These are phyloP conservation scores for Micrastur ruficollis DNA, from an alignment of 2,797 vertebrate genomes.

Conservation along the genomic window DNA sequence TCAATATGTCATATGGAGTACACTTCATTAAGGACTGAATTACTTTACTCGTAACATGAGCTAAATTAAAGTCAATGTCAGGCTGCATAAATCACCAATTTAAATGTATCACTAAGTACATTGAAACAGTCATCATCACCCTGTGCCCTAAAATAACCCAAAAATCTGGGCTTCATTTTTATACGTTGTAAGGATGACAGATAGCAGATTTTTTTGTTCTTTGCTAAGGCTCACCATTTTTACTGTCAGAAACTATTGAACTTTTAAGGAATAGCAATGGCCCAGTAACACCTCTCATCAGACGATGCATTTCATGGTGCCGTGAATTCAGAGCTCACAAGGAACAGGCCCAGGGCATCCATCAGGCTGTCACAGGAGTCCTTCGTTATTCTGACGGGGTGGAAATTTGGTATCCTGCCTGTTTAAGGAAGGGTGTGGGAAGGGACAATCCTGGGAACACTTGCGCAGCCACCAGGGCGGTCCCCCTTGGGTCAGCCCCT, in stretches of 20 bases:
- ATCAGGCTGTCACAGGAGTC: background rate
- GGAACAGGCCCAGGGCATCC: background rate
- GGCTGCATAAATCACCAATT: conserved; percentile 67
- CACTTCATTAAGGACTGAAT: conserved; percentile 73
- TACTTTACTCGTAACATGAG: conserved; percentile 68
- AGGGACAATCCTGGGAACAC: background rate
- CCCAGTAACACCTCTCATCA: background rate
- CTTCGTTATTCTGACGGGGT: background rate
- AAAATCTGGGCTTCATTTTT: conserved; percentile 46
- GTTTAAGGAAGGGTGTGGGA: background rate
- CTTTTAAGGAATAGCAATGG: background rate
- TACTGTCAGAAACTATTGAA: background rate
- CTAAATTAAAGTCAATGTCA: conserved; percentile 68
- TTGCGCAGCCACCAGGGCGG: background rate
- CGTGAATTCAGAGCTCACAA: background rate
- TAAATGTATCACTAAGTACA: conserved; percentile 57
- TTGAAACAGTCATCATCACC: conserved; percentile 30
- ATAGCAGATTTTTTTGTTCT: background rate
- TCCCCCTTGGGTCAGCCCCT: background rate
- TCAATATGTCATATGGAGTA: conserved; percentile 61
- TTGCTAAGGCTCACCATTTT: conserved; percentile 3
- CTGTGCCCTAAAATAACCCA: conserved; percentile 47
- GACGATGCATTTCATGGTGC: background rate
- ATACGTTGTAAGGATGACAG: background rate
- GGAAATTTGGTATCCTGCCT: background rate